Evolutionary conservation across 2,888 invertebrate species (phyloP), one percentile per base, ranked within the genome.

Genomic region (Colletes collaris): DNA sequence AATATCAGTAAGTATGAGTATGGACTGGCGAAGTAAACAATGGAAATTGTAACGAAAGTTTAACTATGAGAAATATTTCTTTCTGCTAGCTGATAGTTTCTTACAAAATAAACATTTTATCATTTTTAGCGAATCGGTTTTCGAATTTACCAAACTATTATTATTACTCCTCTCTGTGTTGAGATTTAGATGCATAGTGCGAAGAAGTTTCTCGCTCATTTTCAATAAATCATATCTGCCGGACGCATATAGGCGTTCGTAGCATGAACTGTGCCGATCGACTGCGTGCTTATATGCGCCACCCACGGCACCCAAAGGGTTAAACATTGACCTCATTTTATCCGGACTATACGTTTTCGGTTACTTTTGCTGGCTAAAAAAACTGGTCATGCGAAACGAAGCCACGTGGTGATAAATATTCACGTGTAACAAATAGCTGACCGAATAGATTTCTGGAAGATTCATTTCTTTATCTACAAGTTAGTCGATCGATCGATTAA

Each of bases 1-100:
- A 91, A 89, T 72, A 75, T 88, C 72, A 89, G 92, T 92, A 91
- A 92, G 91, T 91, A 87, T 60, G 69, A 67, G 50, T 56, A 49
- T 27, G 44, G 19, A 16, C 58, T 4, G 44, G 37, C 49, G 27
- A 50, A 58, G 52, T 4, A 16, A 19, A 49, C n/a, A 4, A 16
- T 27, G 35, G 49, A 5, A 50, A 37, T 65, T 53, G 40, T 4
- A n/a, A 13, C 3, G 16, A 7, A 55, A 13, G 44, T 27, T 65
- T 53, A 27, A 35, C 19, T 8, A 65, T 3, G 3, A 19, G 52
- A 19, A 64, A 37, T 40, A 44, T 44, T 16, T 19, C n/a, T 64
- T 53, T 8, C 40, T 1, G 8, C 10, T 27, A 27, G 44, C 40
- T 19, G 44, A 44, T 4, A 11, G 44, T n/a, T 59, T 59, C 11